These are phyloP conservation scores for Petrosia ficiformis DNA, from an alignment of 37 sponge, comb jelly and placozoan genomes.

Conservation along the genomic window DNA sequence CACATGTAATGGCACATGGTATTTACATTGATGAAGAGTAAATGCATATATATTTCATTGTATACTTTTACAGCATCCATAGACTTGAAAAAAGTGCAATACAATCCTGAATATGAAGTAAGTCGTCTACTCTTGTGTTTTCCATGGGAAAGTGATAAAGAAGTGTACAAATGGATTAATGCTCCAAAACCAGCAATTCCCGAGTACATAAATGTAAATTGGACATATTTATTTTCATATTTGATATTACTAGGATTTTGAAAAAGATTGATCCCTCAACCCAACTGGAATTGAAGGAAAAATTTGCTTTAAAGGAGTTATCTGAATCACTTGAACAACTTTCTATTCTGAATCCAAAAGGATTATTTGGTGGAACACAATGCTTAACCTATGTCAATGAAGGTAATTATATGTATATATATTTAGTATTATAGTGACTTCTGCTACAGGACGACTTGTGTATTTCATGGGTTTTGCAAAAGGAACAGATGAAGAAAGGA, in stretches of 20 bases:
- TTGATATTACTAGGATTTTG: too few relatives aligned
- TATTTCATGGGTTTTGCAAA: constrained; percentile 15
- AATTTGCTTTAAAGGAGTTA: too few relatives aligned
- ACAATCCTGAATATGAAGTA: background rate
- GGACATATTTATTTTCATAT: too few relatives aligned
- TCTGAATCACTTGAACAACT: background rate
- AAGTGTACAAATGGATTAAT: background rate
- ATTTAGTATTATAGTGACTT: background rate
- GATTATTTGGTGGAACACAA: constrained; percentile 11
- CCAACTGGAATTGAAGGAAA: too few relatives aligned
- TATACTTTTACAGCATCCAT: too few relatives aligned
- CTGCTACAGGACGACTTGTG: constrained; percentile 11
- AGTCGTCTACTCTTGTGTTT: background rate
- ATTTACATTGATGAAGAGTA: background rate
- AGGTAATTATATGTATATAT: background rate
- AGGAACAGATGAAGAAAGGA: background rate
- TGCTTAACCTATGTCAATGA: constrained; percentile 5
- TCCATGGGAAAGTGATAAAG: constrained; percentile 9
- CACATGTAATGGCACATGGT: too few relatives aligned
- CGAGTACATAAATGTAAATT: constrained; percentile 3
- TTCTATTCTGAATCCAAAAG: constrained; percentile 1
- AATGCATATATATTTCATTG: background rate
- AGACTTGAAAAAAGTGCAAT: background rate
- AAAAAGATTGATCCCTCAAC: too few relatives aligned
- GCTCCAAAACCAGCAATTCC: background rate